Conservation (phyloP, 2,888 invertebrate species). For the Eugnorisma glareosa region DNA sequence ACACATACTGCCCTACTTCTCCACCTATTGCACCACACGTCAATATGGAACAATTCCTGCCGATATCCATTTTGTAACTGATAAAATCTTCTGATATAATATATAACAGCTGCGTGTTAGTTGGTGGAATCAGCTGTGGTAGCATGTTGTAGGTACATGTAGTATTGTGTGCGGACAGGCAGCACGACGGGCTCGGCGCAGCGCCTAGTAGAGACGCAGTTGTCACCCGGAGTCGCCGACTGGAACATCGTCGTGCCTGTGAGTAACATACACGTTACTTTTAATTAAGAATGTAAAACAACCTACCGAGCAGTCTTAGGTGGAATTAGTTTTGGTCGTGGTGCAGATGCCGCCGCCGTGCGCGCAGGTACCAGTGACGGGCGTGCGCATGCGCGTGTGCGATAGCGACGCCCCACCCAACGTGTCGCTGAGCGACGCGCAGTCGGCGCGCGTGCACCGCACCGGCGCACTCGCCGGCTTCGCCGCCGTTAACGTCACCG, state of each 20-base stretch:
- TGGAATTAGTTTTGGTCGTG: background rate
- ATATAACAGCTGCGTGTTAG: background rate
- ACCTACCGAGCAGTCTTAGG: background rate
- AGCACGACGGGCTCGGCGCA: constrained; percentile 31
- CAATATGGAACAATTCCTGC: background rate
- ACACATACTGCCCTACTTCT: background rate
- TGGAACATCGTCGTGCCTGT: constrained; percentile 58
- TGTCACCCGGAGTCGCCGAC: constrained; percentile 44
- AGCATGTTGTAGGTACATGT: constrained; percentile 8
- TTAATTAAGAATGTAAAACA: background rate
- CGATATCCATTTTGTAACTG: background rate
- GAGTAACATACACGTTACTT: constrained; percentile 14
- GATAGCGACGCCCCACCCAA: constrained; percentile 46
- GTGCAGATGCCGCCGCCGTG: constrained; percentile 54
- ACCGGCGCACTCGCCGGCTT: constrained; percentile 16
- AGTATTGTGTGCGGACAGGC: constrained; percentile 43
- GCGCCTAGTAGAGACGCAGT: constrained; percentile 43
- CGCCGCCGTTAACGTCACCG: constrained; percentile 52
- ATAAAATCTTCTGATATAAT: background rate
- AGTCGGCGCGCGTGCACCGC: constrained; percentile 46
- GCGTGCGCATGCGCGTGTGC: constrained; percentile 49
- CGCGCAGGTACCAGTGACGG: constrained; percentile 26
- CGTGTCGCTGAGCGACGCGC: constrained; percentile 30
- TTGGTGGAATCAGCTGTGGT: background rate
- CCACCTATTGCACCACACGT: background rate